phyloP scores from a whole-genome alignment of 2,888 invertebrate genomes.

The Lordiphosa fenestrarum region DNA sequence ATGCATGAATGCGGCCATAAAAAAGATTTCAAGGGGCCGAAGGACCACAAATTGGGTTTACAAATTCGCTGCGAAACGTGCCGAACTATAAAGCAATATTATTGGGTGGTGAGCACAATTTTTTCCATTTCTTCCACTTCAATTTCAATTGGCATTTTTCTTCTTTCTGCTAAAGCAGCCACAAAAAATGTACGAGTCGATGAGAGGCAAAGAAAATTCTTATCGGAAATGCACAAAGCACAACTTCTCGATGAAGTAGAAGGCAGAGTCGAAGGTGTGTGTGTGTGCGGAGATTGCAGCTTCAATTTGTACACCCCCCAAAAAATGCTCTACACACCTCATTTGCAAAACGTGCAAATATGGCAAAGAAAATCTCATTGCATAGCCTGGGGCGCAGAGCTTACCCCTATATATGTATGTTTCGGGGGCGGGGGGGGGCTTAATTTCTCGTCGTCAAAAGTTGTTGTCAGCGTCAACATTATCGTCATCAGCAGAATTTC shows the following conservation, averaged over 20 bases:
- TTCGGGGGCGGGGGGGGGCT: constrained; percentile 25
- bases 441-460: constrained; percentile 39
- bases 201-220: constrained; percentile 68
- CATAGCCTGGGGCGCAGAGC: constrained; percentile 39
- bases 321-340: constrained; percentile 54
- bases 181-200: constrained; percentile 50
- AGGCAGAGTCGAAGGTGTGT: constrained; percentile 27
- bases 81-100: constrained; percentile 44
- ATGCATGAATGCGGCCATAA: constrained; percentile 45
- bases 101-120: constrained; percentile 28
- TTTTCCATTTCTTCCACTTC: constrained; percentile 41
- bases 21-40: constrained; percentile 30
- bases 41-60: constrained; percentile 54
- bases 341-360: constrained; percentile 58
- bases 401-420: neutral
- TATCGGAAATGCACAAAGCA: constrained; percentile 56
- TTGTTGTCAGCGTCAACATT: constrained; percentile 59
- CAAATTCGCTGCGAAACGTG: constrained; percentile 45
- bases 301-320: constrained; percentile 35
- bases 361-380: constrained; percentile 61
- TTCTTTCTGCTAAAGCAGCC: constrained; percentile 49
- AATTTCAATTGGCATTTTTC: constrained; percentile 71
- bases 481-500: constrained; percentile 74
- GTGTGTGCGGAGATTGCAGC: constrained; percentile 15
- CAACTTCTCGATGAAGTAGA: constrained; percentile 20